Evolutionary conservation across 2,797 vertebrate species (phyloP).

Genomic region (Molossus alvarezi): DNA sequence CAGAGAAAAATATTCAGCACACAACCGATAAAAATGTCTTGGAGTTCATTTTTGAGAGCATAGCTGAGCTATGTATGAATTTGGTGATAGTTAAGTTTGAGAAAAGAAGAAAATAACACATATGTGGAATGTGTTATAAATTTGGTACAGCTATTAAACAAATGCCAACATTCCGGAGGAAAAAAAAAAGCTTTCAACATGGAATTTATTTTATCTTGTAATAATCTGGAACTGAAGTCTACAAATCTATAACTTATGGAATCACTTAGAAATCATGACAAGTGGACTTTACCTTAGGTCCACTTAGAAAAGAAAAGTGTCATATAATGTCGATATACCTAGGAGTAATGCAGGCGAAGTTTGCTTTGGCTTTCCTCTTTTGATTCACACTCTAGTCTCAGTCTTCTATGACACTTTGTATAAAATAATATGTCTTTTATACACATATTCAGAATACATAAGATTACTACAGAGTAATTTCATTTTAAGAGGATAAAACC

Average conservation of each 20-base stretch:
- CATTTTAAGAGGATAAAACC: not conserved
- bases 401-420: not conserved
- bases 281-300: not conserved
- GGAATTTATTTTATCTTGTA: slow-evolving; percentile 14
- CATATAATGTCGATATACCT: not conserved
- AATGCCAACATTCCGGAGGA: not conserved
- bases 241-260: not conserved
- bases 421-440: not conserved
- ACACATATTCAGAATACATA: not conserved
- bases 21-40: not conserved
- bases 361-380: not conserved
- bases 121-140: slow-evolving; percentile 14
- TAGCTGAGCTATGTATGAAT: not conserved
- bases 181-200: not conserved
- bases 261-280: not conserved
- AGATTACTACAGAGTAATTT: not conserved
- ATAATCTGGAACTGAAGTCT: not conserved
- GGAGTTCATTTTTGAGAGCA: not conserved
- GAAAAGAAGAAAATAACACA: slow-evolving; percentile 4
- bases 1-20: not conserved
- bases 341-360: not conserved
- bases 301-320: not conserved
- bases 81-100: slow-evolving; percentile 19
- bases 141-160: not conserved
- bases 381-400: not conserved